Base-by-base conservation (phyloP, 2,797 vertebrate species). In the Sciaenops ocellatus region DNA sequence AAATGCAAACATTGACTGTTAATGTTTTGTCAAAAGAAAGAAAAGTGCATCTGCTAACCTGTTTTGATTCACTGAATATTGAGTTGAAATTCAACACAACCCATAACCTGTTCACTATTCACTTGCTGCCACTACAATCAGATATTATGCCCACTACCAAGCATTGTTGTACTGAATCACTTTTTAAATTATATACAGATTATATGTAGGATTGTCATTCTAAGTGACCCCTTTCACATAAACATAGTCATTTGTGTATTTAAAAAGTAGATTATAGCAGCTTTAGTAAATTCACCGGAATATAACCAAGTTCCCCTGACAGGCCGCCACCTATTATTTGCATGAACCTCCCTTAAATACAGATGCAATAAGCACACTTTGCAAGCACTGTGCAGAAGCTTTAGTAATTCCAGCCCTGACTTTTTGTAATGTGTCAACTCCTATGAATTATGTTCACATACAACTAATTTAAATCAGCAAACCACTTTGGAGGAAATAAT, bases 401-500 rank as follows among this genome's bases (percentile, higher is more conserved):
- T 52, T 34, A 44, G 46, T 42, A 28, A 50, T 57, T 69, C 44
- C 42, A 41, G 18, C 22, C 17, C 51, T 56, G 65, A 38, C 46
- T 44, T 44, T 34, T 68, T 42, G 30, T 9, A 5, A 12, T 22
- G 41, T 61, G 79, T 62, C 67, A 71, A 68, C 50, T 72, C 50
- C n/a, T 10, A 8, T 68, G 41, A 79, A 26, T 41, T 47, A 54
- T 56, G 64, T 50, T 62, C 18, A 42, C 62, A 48, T 30, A 44
- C 8, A 65, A 15, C 46, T 26, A 26, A 62, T 63, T 57, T 63
- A 57, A 51, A 77, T 57, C 46, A 63, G 51, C 44, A 38, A 52
- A 68, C 4, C 30, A 47, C 59, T 69, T 59, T 42, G 28, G 47
- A 48, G 38, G 18, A 60, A 78, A 73, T 74, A 59, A 42, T 64